These are phyloP conservation scores for Dermatemys mawii DNA, from an alignment of 2,113 vertebrate genomes.

Conservation along the genomic window DNA sequence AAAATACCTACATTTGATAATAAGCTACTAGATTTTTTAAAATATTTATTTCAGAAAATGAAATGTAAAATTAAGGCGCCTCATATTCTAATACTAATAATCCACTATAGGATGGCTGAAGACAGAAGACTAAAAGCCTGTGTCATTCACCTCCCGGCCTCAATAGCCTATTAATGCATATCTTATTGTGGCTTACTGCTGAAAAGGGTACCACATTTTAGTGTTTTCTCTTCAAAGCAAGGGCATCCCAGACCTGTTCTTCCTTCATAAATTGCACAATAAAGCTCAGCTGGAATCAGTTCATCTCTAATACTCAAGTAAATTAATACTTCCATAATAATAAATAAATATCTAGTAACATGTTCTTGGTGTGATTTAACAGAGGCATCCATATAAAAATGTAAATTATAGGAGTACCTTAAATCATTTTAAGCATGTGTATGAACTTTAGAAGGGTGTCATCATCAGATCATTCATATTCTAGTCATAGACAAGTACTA, in stretches of 20 bases:
- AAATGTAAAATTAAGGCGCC: neutral
- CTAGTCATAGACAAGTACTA: slow-evolving; percentile 8
- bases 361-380: slow-evolving; percentile 40
- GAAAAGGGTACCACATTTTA: neutral
- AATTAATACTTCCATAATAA: slow-evolving; percentile 22
- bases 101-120: neutral
- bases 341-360: slow-evolving; percentile 33
- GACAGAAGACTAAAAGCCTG: neutral
- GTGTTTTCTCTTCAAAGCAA: neutral
- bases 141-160: rapidly evolving
- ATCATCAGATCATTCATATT: slow-evolving; percentile 44
- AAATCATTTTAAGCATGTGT: slow-evolving; percentile 48
- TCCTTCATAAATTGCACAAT: neutral
- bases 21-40: neutral
- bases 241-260: neutral
- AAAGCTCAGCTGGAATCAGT: slow-evolving; percentile 1
- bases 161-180: neutral
- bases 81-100: neutral
- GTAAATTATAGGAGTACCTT: slow-evolving; percentile 6
- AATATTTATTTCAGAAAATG: neutral
- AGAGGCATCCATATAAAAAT: slow-evolving; percentile 36
- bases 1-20: neutral
- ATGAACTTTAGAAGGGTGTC: slow-evolving; percentile 48
- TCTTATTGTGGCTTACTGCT: neutral
- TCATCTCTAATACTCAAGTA: neutral